Percentiles rank a stretch among this genome's conserved stretches.
phyloP scores from a whole-genome alignment of 2,888 invertebrate species.

The Chorisops tibialis region DNA sequence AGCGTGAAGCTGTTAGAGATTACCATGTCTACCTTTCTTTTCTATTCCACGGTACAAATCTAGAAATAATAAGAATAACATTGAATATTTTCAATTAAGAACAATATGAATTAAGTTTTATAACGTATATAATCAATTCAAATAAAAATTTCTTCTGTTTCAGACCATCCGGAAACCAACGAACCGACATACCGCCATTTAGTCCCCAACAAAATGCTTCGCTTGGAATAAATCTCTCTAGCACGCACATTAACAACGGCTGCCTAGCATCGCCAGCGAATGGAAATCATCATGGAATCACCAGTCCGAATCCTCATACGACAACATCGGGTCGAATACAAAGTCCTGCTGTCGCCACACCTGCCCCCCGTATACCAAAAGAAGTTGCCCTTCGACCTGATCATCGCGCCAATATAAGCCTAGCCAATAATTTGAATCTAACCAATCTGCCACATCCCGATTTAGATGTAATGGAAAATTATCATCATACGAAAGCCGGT shows the following conservation, averaged over 20 bases:
- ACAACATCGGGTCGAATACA: slow-evolving; percentile 42
- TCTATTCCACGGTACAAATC: too few species aligned
- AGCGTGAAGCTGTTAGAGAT: too few species aligned
- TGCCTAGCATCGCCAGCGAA: slow-evolving; percentile 1
- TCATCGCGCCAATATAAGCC: slow-evolving; percentile 27
- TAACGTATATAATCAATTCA: too few species aligned
- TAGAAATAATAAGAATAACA: too few species aligned
- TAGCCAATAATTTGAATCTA: slow-evolving; percentile 30
- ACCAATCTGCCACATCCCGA: slow-evolving; percentile 7
- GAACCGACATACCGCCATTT: slow-evolving; percentile 49
- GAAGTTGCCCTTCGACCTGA: slow-evolving; percentile 47
- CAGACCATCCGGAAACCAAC: slow-evolving; percentile 56
- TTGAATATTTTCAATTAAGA: too few species aligned
- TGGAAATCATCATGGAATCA: slow-evolving; percentile 8
- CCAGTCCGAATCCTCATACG: slow-evolving; percentile 33
- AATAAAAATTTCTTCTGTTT: slow-evolving; percentile 31
- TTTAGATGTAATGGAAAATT: slow-evolving; percentile 4
- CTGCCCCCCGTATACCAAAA: slow-evolving; percentile 48
- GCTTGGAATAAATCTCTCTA: slow-evolving; percentile 31
- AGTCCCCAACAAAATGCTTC: slow-evolving; percentile 40
- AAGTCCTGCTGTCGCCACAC: slow-evolving; percentile 48
- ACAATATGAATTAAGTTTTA: too few species aligned
- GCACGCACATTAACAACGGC: slow-evolving; percentile 12
- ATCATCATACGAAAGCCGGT: slow-evolving; percentile 13
- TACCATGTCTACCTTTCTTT: too few species aligned